Evolutionary conservation across 2,797 vertebrate species (phyloP).

Genomic region (Geotrypetes seraphini): DNA sequence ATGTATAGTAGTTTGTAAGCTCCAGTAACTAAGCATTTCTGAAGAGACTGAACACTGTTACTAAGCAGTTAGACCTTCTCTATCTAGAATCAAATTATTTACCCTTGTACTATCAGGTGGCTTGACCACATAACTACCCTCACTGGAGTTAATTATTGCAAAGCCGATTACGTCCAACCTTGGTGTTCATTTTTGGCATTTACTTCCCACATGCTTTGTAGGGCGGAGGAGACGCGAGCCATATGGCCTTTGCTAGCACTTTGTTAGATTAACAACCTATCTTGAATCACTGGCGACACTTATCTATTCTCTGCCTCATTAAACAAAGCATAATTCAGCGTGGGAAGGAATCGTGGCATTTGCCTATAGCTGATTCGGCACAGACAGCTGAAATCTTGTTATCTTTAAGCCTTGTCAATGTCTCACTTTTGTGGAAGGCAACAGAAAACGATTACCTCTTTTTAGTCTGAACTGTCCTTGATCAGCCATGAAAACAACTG

Average conservation of each 20-base stretch:
- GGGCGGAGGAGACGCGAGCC: conserved; percentile 21
- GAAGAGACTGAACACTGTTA: conserved; percentile 28
- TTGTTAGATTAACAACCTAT: conserved; percentile 25
- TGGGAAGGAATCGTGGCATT: conserved; percentile 26
- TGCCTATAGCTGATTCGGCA: conserved; percentile 16
- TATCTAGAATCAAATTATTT: conserved; percentile 19
- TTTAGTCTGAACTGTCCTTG: too few relatives aligned
- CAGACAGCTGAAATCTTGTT: not conserved
- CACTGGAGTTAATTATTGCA: conserved; percentile 18
- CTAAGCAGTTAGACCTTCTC: conserved; percentile 21
- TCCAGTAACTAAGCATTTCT: conserved; percentile 27
- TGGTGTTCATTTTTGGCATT: conserved; percentile 21
- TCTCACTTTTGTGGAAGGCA: not conserved
- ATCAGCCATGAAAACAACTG: too few relatives aligned
- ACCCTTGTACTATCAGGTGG: conserved; percentile 21
- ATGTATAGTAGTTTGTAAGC: not conserved
- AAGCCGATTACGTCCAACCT: conserved; percentile 37
- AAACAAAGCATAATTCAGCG: conserved; percentile 26
- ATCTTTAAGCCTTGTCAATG: not conserved
- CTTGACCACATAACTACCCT: conserved; percentile 18
- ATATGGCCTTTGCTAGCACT: conserved; percentile 30
- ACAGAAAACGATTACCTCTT: not conserved
- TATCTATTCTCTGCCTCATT: conserved; percentile 36
- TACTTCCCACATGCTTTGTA: conserved; percentile 4
- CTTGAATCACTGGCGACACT: conserved; percentile 33